Evolutionary conservation across 2,113 vertebrate species (phyloP).

Genomic region (Sinosuthora webbiana): DNA sequence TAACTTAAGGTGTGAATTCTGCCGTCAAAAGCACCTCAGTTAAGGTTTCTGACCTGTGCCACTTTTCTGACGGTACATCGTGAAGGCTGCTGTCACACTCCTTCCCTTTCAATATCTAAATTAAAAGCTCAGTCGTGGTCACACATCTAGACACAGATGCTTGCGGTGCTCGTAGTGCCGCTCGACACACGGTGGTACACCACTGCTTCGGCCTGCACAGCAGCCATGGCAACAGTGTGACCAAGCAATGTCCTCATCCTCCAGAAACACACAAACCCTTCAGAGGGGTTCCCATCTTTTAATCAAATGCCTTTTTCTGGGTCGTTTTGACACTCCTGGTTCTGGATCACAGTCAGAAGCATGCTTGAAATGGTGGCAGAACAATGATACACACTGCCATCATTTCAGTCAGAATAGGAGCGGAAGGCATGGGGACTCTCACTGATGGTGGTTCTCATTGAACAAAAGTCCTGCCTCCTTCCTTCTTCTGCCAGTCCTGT

Average conservation of each 20-base stretch:
- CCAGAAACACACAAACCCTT: neutral
- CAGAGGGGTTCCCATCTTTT: neutral
- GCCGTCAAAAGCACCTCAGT: fast-evolving
- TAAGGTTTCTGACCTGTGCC: neutral
- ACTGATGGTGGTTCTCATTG: neutral
- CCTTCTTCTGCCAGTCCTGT: neutral
- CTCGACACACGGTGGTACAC: fast-evolving
- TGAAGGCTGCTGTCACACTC: neutral
- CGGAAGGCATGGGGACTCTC: neutral
- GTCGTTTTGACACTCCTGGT: neutral
- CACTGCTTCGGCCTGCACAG: neutral
- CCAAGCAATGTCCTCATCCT: neutral
- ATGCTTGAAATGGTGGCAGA: neutral
- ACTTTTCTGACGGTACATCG: neutral
- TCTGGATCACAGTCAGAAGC: neutral
- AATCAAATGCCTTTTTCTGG: neutral
- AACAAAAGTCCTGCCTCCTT: neutral
- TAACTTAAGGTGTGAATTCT: neutral
- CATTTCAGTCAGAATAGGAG: neutral
- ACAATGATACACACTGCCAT: neutral
- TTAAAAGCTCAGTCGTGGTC: neutral
- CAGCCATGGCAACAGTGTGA: fast-evolving
- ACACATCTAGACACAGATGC: neutral
- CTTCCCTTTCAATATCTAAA: neutral
- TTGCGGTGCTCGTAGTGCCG: fast-evolving